These are phyloP conservation scores for Tapirus indicus DNA, from an alignment of 2,797 vertebrate species.

Conservation along the genomic window DNA sequence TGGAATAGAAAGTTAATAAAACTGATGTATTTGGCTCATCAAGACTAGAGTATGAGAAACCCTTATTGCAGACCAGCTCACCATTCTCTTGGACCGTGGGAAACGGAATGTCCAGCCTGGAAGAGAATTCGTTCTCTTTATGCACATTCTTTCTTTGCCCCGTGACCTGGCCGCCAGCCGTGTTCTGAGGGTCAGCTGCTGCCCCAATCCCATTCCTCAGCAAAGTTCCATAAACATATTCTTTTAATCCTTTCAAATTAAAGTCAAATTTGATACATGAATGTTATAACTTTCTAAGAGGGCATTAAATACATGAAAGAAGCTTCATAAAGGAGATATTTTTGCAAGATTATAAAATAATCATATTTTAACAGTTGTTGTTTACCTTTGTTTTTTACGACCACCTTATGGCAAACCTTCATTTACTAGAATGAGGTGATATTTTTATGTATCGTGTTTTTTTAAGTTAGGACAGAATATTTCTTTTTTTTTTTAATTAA, in stretches of 20 bases:
- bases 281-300: neutral
- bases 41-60: neutral
- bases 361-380: neutral
- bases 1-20: neutral
- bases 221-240: neutral
- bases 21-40: neutral
- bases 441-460: neutral
- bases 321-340: neutral
- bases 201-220: slow-evolving; percentile 55
- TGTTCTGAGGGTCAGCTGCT: neutral
- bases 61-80: neutral
- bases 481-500: neutral
- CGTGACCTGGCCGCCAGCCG: slow-evolving; percentile 32
- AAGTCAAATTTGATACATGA: neutral
- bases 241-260: neutral
- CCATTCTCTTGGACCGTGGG: neutral
- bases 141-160: neutral
- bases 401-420: neutral
- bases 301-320: neutral
- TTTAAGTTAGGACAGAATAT: neutral
- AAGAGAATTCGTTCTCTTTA: neutral
- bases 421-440: neutral
- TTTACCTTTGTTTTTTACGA: neutral
- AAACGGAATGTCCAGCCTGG: neutral
- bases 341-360: slow-evolving; percentile 1